Conservation (phyloP, 2,113 vertebrate species). For the Bufo gargarizans region DNA sequence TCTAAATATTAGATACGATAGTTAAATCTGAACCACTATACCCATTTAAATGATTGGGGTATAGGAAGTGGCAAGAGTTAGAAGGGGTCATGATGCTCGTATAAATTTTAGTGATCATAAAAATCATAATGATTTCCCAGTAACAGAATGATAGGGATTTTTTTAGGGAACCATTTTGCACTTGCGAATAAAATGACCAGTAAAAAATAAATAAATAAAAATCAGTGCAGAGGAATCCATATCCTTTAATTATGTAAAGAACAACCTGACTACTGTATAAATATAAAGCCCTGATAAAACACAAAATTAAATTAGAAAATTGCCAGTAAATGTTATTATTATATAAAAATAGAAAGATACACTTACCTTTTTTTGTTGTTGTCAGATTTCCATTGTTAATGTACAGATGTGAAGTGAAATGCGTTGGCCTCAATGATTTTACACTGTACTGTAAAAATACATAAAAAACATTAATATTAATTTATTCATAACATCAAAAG, state of each 20-base stretch:
- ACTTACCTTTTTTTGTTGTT: conserved; percentile 10
- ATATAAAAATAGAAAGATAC: not conserved
- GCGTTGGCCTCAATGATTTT: not conserved
- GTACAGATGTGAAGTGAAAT: conserved; percentile 26
- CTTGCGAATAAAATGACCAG: no score
- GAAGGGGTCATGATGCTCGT: no score
- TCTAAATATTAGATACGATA: no score
- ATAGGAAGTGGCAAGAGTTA: no score
- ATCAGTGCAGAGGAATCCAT: not conserved
- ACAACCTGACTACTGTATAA: not conserved
- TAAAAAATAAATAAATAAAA: no score
- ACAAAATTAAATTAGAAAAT: not conserved
- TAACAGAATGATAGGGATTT: no score
- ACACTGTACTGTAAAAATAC: conserved; percentile 4
- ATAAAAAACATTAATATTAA: not conserved
- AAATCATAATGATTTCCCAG: no score
- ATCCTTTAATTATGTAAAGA: not conserved
- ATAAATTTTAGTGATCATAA: no score
- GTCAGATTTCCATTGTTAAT: conserved; percentile 43
- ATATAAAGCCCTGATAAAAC: not conserved
- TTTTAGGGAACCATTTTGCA: no score
- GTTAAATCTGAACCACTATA: no score
- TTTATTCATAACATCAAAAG: not conserved
- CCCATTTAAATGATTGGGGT: no score
- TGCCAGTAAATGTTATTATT: not conserved